Evolutionary conservation across 2,888 invertebrate genomes (phyloP).

Genomic region (Argyresthia albistria): DNA sequence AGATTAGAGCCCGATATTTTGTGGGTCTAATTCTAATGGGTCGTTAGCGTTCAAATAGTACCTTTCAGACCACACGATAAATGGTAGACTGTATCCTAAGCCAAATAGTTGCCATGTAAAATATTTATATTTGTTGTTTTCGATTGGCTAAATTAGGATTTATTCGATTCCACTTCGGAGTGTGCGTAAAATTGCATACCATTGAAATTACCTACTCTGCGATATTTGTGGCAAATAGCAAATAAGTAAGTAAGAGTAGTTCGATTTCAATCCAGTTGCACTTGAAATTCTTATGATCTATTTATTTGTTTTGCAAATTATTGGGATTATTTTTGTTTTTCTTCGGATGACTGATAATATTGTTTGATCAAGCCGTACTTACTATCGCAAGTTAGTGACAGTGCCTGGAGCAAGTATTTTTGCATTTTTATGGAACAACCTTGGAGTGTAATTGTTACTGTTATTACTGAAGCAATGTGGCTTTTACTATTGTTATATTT

Average conservation of each 20-base stretch:
- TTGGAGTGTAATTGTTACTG: conserved; percentile 32
- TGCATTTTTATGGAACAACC: conserved; percentile 43
- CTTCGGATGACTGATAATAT: too few relatives aligned
- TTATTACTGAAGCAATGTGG: conserved; percentile 49
- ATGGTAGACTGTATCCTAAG: conserved; percentile 35
- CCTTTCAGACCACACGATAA: too few relatives aligned
- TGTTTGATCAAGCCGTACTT: too few relatives aligned
- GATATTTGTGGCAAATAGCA: conserved; percentile 48
- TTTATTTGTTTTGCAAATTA: conserved; percentile 27
- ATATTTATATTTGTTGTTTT: conserved; percentile 54
- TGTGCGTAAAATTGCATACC: conserved; percentile 5
- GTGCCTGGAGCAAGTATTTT: conserved; percentile 59
- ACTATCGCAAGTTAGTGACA: conserved; percentile 14
- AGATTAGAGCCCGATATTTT: too few relatives aligned
- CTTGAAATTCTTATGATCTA: conserved; percentile 7
- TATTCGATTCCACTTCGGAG: conserved; percentile 22
- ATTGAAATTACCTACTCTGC: conserved; percentile 32
- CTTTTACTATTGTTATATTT: conserved; percentile 70
- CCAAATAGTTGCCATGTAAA: conserved; percentile 70
- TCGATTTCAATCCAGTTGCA: conserved; percentile 24
- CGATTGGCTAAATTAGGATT: conserved; percentile 32
- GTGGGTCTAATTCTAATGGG: too few relatives aligned
- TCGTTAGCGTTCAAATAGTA: too few relatives aligned
- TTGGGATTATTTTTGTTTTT: conserved; percentile 18
- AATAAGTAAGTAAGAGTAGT: conserved; percentile 57